Evolutionary conservation across 1,140 invertebrate species (phyloP).

Genomic region (Centruroides vittatus): DNA sequence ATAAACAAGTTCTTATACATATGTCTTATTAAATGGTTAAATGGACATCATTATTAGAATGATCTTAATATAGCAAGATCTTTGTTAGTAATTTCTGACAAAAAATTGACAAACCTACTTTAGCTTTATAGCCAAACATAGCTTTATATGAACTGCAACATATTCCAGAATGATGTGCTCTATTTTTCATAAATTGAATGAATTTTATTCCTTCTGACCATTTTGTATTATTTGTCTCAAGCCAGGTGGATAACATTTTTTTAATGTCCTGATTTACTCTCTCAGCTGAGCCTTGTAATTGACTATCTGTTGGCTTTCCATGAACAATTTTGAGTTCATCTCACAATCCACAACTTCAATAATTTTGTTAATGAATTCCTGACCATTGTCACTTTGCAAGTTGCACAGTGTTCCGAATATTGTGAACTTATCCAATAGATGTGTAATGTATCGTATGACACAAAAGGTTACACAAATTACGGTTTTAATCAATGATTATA

Average conservation of each 20-base stretch:
- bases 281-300: conserved; percentile 23
- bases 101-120: not conserved
- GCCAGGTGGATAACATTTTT: conserved; percentile 23
- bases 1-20: no score
- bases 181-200: conserved; percentile 15
- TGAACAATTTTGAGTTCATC: conserved; percentile 28
- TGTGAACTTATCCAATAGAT: not conserved
- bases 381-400: not conserved
- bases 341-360: conserved; percentile 14
- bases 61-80: not conserved
- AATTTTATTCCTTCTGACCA: conserved; percentile 5
- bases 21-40: no score
- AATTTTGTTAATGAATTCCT: conserved; percentile 1
- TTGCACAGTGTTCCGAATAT: not conserved
- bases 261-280: conserved; percentile 15
- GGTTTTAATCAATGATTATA: no score
- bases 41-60: not conserved
- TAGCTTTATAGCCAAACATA: conserved; percentile 10
- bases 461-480: no score
- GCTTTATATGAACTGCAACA: conserved; percentile 14
- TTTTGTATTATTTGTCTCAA: conserved; percentile 1
- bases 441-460: not conserved
- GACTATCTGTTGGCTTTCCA: conserved; percentile 25
- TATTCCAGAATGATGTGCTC: conserved; percentile 6
- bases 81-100: not conserved